Conservation (phyloP, 2,888 invertebrate species). For the Coremacera marginata region DNA sequence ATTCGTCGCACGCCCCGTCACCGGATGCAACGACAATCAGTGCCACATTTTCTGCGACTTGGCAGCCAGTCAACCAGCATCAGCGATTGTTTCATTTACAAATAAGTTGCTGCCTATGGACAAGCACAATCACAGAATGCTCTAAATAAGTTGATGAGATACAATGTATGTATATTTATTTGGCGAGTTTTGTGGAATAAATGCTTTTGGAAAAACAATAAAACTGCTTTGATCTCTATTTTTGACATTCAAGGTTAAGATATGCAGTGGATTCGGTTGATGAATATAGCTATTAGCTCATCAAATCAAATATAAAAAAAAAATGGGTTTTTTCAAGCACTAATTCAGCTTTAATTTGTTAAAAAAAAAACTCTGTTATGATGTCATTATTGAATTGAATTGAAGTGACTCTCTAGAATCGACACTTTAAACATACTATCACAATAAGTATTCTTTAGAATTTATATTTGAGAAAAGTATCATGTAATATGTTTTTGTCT, state of each 20-base stretch:
- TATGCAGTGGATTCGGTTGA: neutral
- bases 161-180: neutral
- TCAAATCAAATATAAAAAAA: no score
- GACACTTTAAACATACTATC: no score
- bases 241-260: conserved; percentile 1
- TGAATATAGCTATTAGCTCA: neutral
- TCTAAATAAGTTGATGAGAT: conserved; percentile 35
- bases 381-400: no score
- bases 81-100: conserved; percentile 81
- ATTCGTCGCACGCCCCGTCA: conserved; percentile 91
- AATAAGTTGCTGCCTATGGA: conserved; percentile 62
- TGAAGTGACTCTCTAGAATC: no score
- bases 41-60: conserved; percentile 97
- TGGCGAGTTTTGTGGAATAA: conserved; percentile 3
- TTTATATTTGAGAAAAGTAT: no score
- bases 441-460: no score
- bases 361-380: no score
- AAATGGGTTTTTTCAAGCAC: no score
- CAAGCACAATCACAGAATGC: conserved; percentile 51
- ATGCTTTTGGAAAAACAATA: conserved; percentile 23
- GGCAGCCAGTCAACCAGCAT: conserved; percentile 90
- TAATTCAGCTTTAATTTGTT: no score
- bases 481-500: no score
- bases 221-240: conserved; percentile 6
- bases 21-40: conserved; percentile 89